Evolutionary conservation across 2,797 vertebrate genomes (phyloP).

Genomic region (Heteromormyrus szaboi): DNA sequence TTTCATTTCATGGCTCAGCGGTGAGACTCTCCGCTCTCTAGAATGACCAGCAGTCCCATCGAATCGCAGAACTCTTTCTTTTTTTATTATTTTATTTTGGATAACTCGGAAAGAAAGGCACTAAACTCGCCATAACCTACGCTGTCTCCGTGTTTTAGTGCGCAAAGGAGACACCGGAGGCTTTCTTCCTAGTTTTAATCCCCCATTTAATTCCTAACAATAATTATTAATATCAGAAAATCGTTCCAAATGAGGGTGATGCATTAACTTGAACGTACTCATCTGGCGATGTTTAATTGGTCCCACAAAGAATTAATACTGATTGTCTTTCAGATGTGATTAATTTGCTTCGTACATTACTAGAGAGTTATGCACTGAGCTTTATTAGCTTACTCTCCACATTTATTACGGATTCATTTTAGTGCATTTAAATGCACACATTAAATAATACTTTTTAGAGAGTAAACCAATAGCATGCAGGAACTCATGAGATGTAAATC

Average conservation of each 20-base stretch:
- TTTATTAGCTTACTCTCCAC: neutral
- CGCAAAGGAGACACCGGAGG: neutral
- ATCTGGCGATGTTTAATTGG: conserved; percentile 2
- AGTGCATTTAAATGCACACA: neutral
- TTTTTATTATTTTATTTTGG: conserved; percentile 3
- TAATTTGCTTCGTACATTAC: conserved; percentile 2
- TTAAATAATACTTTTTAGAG: neutral
- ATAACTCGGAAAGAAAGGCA: neutral
- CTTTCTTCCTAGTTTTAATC: neutral
- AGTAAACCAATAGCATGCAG: neutral
- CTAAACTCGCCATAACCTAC: neutral
- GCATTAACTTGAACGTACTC: neutral
- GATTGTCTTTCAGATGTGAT: neutral
- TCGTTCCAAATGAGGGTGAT: neutral
- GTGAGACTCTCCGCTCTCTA: conserved; percentile 59
- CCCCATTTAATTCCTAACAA: neutral
- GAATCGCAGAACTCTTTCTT: conserved; percentile 35
- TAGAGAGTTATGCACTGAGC: neutral
- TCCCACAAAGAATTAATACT: neutral
- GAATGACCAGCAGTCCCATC: conserved; percentile 41
- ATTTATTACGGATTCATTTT: neutral
- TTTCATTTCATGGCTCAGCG: conserved; percentile 70
- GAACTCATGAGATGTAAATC: neutral
- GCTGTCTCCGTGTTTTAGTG: neutral
- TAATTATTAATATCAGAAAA: neutral